Evolutionary conservation across 2,113 vertebrate genomes (phyloP).

Genomic region (Brachyistius frenatus): DNA sequence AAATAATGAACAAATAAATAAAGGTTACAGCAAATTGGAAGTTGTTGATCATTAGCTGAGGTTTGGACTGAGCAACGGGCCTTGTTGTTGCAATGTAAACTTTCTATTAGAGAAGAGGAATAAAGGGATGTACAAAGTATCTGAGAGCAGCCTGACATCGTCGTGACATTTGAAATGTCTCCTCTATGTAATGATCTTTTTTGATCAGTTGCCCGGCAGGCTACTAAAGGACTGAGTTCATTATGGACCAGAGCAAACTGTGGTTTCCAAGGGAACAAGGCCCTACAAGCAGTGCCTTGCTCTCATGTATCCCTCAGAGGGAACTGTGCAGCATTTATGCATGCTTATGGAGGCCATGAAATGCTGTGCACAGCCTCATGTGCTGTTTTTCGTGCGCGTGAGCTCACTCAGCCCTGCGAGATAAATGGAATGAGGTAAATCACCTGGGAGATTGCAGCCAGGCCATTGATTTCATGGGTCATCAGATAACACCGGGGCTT

Average conservation of each 20-base stretch:
- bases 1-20: background rate
- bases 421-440: constrained; percentile 75
- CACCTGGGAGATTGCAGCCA: constrained; percentile 74
- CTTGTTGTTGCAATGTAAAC: constrained; percentile 22
- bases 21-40: background rate
- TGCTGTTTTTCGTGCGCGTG: constrained; percentile 31
- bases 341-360: constrained; percentile 37
- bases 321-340: constrained; percentile 57
- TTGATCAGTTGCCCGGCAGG: constrained; percentile 68
- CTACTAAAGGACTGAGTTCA: constrained; percentile 65
- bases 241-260: constrained; percentile 72
- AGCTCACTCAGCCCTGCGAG: constrained; percentile 55
- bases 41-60: constrained; percentile 11
- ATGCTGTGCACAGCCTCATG: constrained; percentile 29
- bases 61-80: background rate
- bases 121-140: constrained; percentile 12
- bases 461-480: constrained; percentile 77
- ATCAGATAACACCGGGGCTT: constrained; percentile 76
- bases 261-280: constrained; percentile 83
- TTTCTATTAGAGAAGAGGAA: background rate
- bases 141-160: constrained; percentile 60
- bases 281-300: constrained; percentile 61
- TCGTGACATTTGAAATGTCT: constrained; percentile 68
- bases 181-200: constrained; percentile 66
- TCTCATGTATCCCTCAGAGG: constrained; percentile 54